Base-by-base conservation (phyloP, 1,140 invertebrate species). In the Orchesella cincta region DNA sequence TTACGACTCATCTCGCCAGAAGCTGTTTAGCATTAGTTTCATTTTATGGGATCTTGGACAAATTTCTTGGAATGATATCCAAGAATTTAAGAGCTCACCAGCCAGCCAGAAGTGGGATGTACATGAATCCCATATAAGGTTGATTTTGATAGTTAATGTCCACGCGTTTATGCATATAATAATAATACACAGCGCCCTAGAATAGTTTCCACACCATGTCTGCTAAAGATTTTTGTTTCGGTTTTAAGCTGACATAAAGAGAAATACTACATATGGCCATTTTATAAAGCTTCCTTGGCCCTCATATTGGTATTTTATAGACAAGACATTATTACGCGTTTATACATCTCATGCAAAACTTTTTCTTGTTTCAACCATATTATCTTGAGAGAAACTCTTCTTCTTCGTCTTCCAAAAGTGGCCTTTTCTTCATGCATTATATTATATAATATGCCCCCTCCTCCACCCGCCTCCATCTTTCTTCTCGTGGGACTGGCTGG, bases 1-100 rank as follows among this genome's bases (percentile, higher is more conserved):
- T 62, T 62, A 62, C 54, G 54, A 62, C 54, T 62, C 54, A 62
- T 62, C 54, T 28, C 54, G 54, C 26, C 54, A 62, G 16, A 62
- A 62, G 26, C 54, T 62, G 54, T 62, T 62, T 62, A 62, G 54
- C 54, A 62, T 62, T 62, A n/a, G 54, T 62, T 62, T 62, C 54
- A 62, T 62, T 62, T 62, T 62, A 62, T 62, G 54, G 54, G 54
- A 62, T 28, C 26, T 62, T 62, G 54, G 54, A 62, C 54, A 62
- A 62, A 62, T 62, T 62, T 62, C 54, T 62, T 62, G 54, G 54
- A 62, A 62, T 62, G 26, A 62, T n/a, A 18, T 62, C 54, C 54
- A 62, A 62, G 23, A 62, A 16, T 62, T 62, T 26, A 62, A 62
- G 5, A 62, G 16, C 23, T n/a, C 54, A n/a, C 16, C 54, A 14